Evolutionary conservation across 2,888 invertebrate species (phyloP).

Genomic region (Serripes groenlandicus): DNA sequence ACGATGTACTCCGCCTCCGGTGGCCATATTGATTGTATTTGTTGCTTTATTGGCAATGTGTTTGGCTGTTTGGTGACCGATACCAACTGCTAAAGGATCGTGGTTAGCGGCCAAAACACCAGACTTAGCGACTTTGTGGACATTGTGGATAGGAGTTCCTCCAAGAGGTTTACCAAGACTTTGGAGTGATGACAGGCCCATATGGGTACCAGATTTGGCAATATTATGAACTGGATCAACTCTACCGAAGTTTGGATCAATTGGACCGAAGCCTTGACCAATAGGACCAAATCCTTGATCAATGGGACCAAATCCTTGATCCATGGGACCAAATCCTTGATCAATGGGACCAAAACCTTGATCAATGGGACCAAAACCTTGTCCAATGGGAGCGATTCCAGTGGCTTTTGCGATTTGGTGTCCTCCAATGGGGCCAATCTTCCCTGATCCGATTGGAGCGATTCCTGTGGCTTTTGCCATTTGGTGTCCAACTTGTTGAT

Average conservation of each 20-base stretch:
- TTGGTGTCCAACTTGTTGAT: background rate
- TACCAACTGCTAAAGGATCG: constrained; percentile 33
- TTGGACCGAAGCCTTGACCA: background rate
- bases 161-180: constrained; percentile 3
- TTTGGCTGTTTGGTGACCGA: constrained; percentile 48
- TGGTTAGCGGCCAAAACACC: constrained; percentile 41
- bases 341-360: too few species aligned
- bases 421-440: background rate
- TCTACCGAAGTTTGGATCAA: too few species aligned
- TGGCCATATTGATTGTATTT: constrained; percentile 29
- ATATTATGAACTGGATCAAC: background rate
- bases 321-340: too few species aligned
- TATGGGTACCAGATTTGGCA: background rate
- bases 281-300: too few species aligned
- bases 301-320: too few species aligned
- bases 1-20: constrained; percentile 40
- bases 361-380: background rate
- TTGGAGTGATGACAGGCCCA: background rate
- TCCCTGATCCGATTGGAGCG: background rate
- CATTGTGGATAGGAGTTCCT: constrained; percentile 37
- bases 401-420: background rate
- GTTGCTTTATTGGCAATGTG: constrained; percentile 30
- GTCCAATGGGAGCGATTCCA: too few species aligned
- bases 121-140: constrained; percentile 37
- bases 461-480: background rate